Evolutionary conservation across 2,797 vertebrate species (phyloP).

Genomic region (Danio kyathit): DNA sequence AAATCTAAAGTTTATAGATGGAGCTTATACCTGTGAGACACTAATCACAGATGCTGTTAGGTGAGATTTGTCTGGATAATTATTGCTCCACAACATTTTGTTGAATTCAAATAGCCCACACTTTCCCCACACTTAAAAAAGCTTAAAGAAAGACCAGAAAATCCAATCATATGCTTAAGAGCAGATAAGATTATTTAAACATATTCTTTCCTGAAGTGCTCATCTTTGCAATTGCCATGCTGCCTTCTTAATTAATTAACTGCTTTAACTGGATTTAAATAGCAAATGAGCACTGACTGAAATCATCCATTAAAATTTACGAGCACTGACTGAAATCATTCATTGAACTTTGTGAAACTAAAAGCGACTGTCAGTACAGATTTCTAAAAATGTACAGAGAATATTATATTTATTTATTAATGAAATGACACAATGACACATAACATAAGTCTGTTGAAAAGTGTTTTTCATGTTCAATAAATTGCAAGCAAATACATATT

Average conservation of each 20-base stretch:
- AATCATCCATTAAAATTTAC: too few species aligned
- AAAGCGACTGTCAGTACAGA: constrained; percentile 4
- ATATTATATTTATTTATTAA: too few species aligned
- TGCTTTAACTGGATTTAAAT: constrained; percentile 67
- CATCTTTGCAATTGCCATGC: constrained; percentile 56
- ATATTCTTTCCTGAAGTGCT: not conserved
- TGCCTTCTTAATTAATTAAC: constrained; percentile 62
- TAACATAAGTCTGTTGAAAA: too few species aligned
- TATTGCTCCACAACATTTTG: not conserved
- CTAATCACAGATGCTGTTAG: constrained; percentile 9
- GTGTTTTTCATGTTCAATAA: too few species aligned
- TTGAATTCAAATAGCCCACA: constrained; percentile 17
- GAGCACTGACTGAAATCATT: too few species aligned
- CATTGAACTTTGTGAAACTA: constrained; percentile 62
- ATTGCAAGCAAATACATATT: too few species aligned
- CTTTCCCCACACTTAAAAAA: constrained; percentile 21
- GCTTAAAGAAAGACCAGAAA: not conserved
- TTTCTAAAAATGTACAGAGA: too few species aligned
- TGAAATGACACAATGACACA: too few species aligned
- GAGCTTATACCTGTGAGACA: constrained; percentile 5
- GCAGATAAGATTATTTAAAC: constrained; percentile 4
- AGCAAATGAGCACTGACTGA: constrained; percentile 71
- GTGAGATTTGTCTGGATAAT: constrained; percentile 11
- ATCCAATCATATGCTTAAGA: constrained; percentile 7
- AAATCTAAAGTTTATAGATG: constrained; percentile 12